phyloP scores from a whole-genome alignment of 2,113 vertebrate genomes.

The Triplophysa tibetana region DNA sequence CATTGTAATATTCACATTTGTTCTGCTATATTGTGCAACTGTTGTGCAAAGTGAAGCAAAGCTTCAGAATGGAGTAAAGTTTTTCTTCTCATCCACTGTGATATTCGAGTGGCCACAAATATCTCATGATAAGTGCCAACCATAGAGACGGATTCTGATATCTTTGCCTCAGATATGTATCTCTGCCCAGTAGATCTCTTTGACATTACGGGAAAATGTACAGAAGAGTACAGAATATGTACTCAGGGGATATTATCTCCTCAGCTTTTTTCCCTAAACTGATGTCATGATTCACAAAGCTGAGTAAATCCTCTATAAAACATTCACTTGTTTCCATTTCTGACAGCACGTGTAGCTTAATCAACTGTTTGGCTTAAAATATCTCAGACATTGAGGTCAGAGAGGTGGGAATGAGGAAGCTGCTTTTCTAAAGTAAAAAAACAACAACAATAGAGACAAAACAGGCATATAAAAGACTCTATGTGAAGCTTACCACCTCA shows the following conservation, averaged over 20 bases:
- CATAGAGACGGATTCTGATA: no score
- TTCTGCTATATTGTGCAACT: no score
- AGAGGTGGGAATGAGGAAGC: not conserved
- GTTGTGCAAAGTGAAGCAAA: no score
- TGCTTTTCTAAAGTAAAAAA: not conserved
- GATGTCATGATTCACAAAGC: conserved; percentile 1
- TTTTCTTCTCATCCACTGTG: not conserved
- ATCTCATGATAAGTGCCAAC: not conserved
- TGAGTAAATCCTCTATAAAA: not conserved
- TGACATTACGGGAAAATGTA: not conserved
- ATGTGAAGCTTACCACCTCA: conserved; percentile 5
- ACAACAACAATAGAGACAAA: not conserved
- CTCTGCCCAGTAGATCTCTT: not conserved
- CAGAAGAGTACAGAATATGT: not conserved
- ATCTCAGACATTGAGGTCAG: not conserved
- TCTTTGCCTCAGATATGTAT: not conserved
- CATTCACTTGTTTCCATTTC: conserved; percentile 1
- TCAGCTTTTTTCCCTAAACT: conserved; percentile 2
- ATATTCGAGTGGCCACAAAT: not conserved
- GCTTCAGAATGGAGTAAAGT: not conserved
- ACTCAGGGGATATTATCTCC: no score
- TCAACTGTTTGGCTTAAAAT: conserved; percentile 3
- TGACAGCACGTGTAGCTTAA: not conserved
- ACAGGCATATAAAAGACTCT: not conserved
- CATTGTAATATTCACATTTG: no score